These are phyloP conservation scores for Drosophila burlai DNA, from an alignment of 1,140 invertebrate genomes.

Conservation along the genomic window DNA sequence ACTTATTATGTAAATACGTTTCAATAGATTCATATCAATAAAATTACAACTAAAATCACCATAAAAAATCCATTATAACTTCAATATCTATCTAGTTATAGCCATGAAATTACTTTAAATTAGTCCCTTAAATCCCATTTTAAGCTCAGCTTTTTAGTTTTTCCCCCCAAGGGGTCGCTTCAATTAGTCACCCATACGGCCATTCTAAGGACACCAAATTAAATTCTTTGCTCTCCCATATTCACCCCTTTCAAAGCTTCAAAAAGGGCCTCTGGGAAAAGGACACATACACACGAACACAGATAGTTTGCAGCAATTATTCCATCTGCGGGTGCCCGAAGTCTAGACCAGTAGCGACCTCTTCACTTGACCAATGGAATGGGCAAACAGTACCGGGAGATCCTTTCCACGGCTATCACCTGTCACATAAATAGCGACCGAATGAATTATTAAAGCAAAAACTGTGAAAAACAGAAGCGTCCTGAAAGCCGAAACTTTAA, in stretches of 20 bases:
- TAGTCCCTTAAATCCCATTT: not conserved
- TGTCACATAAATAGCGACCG: constrained; percentile 73
- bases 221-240: constrained; percentile 36
- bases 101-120: too few species aligned
- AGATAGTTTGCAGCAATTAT: constrained; percentile 44
- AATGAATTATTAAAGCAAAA: constrained; percentile 72
- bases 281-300: not conserved
- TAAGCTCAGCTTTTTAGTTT: not conserved
- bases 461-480: constrained; percentile 49
- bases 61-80: not conserved
- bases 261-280: constrained; percentile 36
- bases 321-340: constrained; percentile 43
- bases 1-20: not conserved
- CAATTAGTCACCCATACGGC: constrained; percentile 38
- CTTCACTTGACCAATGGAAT: constrained; percentile 31
- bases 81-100: not conserved
- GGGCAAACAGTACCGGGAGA: constrained; percentile 8
- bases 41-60: not conserved
- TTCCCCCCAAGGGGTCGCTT: constrained; percentile 7
- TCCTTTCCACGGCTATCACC: constrained; percentile 65
- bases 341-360: constrained; percentile 39
- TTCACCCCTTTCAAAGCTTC: constrained; percentile 28
- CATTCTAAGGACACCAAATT: constrained; percentile 35
- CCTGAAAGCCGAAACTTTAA: constrained; percentile 48
- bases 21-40: not conserved